Base-by-base conservation (phyloP, 2,113 vertebrate species). In the Brachyhypopomus occidentalis region DNA sequence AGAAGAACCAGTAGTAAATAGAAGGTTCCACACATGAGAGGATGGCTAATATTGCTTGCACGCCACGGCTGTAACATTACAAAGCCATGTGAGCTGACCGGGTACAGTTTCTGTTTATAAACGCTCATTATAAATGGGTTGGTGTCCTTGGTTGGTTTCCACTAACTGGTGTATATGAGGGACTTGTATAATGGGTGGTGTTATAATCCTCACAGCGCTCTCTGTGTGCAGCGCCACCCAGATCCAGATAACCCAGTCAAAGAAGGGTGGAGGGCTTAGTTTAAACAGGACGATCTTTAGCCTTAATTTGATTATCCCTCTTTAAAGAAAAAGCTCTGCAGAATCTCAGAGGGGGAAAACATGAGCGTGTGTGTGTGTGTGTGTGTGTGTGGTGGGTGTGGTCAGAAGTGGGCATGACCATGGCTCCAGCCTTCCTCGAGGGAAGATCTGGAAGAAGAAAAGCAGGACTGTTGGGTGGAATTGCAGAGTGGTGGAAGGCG, bases 11-110 rank as follows among this genome's bases (percentile, higher is more conserved):
- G 66, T 73, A 38, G 25, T 72, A 48, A 16, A 70, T 22, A 45
- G 64, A 58, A 76, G 48, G 25, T 22, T 12, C 14, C 14, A 14
- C 20, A 64, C 12, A 38, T 23, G 30, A 36, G 22, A 38, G 19
- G 36, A 58, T 4, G 58, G 30, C 67, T 76, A 60, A 67, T 30
- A 72, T 34, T 8, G 62, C 16, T 2, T 5, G 67, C 58, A 71
- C 72, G 78, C 67, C 48, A 72, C 67, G 59, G n/a, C 22, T 84
- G 77, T 76, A 64, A 56, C 19, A 6, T 75, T 17, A 71, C 45
- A 71, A 36, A 25, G 30, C 23, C 73, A 23, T 64, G 36, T 70
- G 55, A 80, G 66, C 73, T 58, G 67, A 52, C 36, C 20, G 56
- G 60, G 52, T 41, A 27, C 27, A 11, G 23, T 72, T 69, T 14